Evolutionary conservation across 2,113 vertebrate species (phyloP).

Genomic region (Erpornis zantholeuca): DNA sequence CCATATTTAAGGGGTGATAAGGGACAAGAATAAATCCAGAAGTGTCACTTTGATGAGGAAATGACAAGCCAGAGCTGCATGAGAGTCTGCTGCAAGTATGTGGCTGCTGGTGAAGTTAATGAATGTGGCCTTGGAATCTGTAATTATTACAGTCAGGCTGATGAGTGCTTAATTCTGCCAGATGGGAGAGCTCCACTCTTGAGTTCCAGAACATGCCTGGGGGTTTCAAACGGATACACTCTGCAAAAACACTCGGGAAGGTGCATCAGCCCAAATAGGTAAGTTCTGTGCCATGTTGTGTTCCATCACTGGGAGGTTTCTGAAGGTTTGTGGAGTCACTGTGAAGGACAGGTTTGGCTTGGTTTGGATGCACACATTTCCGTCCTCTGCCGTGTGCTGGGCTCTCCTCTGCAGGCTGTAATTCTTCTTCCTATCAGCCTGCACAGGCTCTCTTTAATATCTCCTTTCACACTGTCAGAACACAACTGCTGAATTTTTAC

Average conservation of each 20-base stretch:
- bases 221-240: background rate
- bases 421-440: background rate
- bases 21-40: background rate
- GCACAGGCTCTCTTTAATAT: background rate
- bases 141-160: background rate
- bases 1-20: background rate
- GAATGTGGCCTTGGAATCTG: constrained; percentile 1
- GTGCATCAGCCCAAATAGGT: background rate
- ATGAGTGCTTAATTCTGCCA: background rate
- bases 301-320: background rate
- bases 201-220: background rate
- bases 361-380: background rate
- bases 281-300: background rate
- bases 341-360: background rate
- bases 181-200: background rate
- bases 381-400: background rate
- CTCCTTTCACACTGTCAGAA: background rate
- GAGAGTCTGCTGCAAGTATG: background rate
- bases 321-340: background rate
- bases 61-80: background rate
- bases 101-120: background rate
- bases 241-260: background rate
- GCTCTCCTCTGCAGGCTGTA: background rate
- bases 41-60: background rate
- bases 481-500: background rate